These are phyloP conservation scores for Conus ventricosus DNA, from an alignment of 1,140 invertebrate species.

Conservation along the genomic window DNA sequence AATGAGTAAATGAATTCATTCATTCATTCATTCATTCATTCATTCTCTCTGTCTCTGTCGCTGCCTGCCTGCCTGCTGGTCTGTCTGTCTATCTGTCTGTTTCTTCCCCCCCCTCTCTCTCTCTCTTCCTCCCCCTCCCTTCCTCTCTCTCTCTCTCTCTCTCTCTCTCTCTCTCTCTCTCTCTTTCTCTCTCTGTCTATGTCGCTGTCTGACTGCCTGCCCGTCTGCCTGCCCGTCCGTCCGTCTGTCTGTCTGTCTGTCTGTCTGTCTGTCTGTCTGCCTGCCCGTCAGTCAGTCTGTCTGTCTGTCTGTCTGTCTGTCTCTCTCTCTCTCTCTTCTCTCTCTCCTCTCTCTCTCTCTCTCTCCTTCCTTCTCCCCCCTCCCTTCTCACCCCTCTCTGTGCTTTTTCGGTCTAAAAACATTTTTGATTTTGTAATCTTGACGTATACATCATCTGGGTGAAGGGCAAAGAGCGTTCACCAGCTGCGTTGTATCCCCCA, in stretches of 20 bases:
- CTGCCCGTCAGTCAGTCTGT: neutral
- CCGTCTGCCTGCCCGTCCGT: neutral
- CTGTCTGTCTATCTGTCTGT: too few species aligned
- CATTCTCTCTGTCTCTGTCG: too few species aligned
- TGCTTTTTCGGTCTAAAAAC: neutral
- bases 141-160: too few species aligned
- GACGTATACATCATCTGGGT: neutral
- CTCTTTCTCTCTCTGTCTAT: too few species aligned
- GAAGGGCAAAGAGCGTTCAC: neutral
- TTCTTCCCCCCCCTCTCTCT: too few species aligned
- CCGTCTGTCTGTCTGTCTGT: neutral
- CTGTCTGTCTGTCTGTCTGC: neutral
- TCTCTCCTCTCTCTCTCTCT: neutral
- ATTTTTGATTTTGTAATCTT: neutral
- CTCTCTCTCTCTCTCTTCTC: neutral
- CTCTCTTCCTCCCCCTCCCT: too few species aligned
- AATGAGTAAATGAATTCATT: too few species aligned
- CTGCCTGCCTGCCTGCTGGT: too few species aligned
- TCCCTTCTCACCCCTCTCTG: neutral
- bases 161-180: too few species aligned
- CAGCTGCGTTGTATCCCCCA: neutral
- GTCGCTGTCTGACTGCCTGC: too few species aligned
- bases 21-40: too few species aligned
- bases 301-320: neutral
- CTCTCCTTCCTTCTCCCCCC: neutral